phyloP scores from a whole-genome alignment of 2,797 vertebrate species.

The Glossophaga mutica region DNA sequence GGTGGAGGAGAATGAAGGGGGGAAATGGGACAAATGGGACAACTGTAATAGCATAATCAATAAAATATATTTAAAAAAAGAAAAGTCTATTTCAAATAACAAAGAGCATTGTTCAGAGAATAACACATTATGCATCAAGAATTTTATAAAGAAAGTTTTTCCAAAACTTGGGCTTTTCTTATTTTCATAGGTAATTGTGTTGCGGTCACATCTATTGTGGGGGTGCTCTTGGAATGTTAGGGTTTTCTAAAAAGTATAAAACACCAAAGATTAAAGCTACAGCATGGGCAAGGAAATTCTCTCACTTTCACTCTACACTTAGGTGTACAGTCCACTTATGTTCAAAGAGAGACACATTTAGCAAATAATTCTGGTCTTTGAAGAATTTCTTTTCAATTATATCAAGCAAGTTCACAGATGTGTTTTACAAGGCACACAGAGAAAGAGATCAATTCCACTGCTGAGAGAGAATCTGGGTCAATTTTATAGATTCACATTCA shows the following conservation, averaged over 20 bases:
- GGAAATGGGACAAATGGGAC: too few relatives aligned
- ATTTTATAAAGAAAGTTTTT: not conserved
- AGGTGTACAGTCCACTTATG: not conserved
- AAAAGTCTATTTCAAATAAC: not conserved
- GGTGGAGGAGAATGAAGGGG: too few relatives aligned
- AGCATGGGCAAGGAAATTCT: not conserved
- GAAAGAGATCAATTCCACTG: slow-evolving; percentile 47
- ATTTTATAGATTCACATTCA: slow-evolving; percentile 63
- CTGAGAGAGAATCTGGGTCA: slow-evolving; percentile 60
- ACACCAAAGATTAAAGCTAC: not conserved
- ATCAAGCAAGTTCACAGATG: slow-evolving; percentile 15
- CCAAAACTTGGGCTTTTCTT: not conserved
- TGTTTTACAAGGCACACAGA: not conserved
- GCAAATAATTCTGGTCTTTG: slow-evolving; percentile 22
- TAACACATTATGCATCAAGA: not conserved
- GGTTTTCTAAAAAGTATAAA: not conserved
- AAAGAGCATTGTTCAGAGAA: not conserved
- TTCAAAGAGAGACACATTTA: slow-evolving; percentile 42
- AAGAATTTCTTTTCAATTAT: slow-evolving; percentile 44
- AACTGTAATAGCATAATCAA: too few relatives aligned
- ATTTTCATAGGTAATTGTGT: not conserved
- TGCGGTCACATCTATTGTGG: not conserved
- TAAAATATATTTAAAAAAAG: too few relatives aligned
- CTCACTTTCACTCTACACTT: not conserved
- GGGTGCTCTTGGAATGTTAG: not conserved